Base-by-base conservation (phyloP, 2,888 invertebrate genomes). In the Caenorhabditis panamensis region DNA sequence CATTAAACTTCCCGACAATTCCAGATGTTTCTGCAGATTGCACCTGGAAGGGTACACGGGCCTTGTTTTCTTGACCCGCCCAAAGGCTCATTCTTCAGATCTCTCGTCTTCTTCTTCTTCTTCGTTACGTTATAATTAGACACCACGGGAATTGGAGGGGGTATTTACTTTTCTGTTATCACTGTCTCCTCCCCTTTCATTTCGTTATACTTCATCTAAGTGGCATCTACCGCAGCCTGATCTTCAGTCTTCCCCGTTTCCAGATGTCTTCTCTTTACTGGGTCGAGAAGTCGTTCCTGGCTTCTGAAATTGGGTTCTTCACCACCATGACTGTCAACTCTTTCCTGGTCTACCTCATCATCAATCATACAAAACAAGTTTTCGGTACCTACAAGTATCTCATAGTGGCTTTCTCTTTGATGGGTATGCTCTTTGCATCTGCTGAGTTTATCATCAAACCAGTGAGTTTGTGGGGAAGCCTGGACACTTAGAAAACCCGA, bases 401-500 rank as follows among this genome's bases (percentile, higher is more conserved):
- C 6, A 67, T 72, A 1, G 22, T 72, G 20, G 58, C 72, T 16
- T 79, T 71, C 56, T 72, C 78, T 2, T 1, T 58, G 2, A 67
- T 71, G 64, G 64, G 78, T 22, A 71, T 72, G 0, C 3, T 79
- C 0, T 79, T 79, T 37, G 78, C 78, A 3, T 58, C 66, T 11
- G 78, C 78, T 6, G 78, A 79, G 66, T 79, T 67, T 41, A 24
- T 79, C 11, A 24, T 79, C 9, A 79, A 79, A 62, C 71, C 78
- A 1, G 66, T 66, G 9, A 24, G 24, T 24, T 31, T 31, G 5
- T 31, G 9, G 63, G 67, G 28, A 54, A 36, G 13, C 61, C 11
- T 36, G n/a, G 16, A 62, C 47, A 47, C 47, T 31, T 31, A 31
- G 31, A 9, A 49, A 20, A 18, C 28, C 8, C 2, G 9, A n/a